Evolutionary conservation across 2,888 invertebrate species (phyloP), one percentile per base, ranked within the genome.

Genomic region (Eristalis intricaria): DNA sequence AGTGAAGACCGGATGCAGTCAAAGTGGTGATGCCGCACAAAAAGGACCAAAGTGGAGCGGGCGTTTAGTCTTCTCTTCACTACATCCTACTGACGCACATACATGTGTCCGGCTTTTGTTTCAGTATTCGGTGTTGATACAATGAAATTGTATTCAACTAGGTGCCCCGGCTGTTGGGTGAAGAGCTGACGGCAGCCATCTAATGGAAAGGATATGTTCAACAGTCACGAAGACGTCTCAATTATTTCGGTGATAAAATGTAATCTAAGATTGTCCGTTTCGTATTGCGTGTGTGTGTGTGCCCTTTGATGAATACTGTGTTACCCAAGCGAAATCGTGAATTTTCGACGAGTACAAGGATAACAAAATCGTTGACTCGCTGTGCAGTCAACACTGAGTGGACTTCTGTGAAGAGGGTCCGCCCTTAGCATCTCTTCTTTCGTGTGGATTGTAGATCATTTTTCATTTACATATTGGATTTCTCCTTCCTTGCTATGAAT

Each of bases 161-260:
- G 38, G 68, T 35, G 38, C 38, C 32, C 19, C 5, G 64, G 5
- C 22, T 5, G n/a, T 22, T 32, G 15, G 63, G 32, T 63, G 61
- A 32, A 61, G 15, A 19, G 23, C 29, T 43, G 40, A 61, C 66
- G 66, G 61, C 70, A 38, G 75, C 75, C 50, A 19, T 68, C 78
- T 83, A 83, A 83, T 86, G 83, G 78, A 86, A 79, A 74, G 86
- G 83, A 86, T 83, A 86, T 83, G 86, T 83, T 86, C 83, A 83
- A 86, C 86, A 86, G 86, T 83, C 86, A 86, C 86, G 86, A 83
- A 75, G 83, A 78, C 71, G 70, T 65, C 86, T 79, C 83, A 86
- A 83, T 86, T 86, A 86, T 86, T 35, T 58, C 66, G 86, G 70
- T 78, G 83, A 79, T 86, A 86, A 75, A 86, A 71, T 43, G 70